These are phyloP conservation scores for Ariopsis seemanni DNA, from an alignment of 2,113 vertebrate species.

Conservation along the genomic window DNA sequence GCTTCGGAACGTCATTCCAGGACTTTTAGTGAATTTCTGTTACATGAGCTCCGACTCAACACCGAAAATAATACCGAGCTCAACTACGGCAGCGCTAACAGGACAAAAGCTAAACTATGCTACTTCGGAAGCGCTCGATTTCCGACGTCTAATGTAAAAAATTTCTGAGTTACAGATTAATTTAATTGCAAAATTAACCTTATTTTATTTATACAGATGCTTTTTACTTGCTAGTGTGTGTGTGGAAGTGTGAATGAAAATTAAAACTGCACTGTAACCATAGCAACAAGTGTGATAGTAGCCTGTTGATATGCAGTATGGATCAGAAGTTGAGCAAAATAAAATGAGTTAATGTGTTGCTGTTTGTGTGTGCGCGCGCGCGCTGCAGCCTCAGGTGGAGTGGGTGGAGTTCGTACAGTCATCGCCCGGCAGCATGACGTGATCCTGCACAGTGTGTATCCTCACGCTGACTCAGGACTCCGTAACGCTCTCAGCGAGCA, in stretches of 20 bases:
- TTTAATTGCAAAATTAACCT: neutral
- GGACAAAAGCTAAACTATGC: neutral
- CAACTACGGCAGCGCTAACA: neutral
- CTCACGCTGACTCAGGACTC: conserved; percentile 84
- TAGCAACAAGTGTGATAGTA: neutral
- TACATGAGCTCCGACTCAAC: too few species aligned
- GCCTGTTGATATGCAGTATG: neutral
- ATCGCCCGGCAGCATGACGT: conserved; percentile 81
- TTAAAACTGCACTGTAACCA: neutral
- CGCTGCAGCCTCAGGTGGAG: conserved; percentile 75
- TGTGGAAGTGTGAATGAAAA: neutral
- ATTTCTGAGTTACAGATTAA: too few species aligned
- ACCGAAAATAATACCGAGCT: too few species aligned
- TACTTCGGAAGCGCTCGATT: neutral
- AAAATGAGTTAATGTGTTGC: neutral
- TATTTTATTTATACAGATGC: neutral
- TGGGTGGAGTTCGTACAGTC: conserved; percentile 73
- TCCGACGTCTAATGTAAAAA: too few species aligned
- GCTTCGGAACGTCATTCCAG: too few species aligned
- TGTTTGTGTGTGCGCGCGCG: neutral
- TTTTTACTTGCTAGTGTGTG: neutral
- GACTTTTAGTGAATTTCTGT: too few species aligned
- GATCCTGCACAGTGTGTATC: conserved; percentile 84
- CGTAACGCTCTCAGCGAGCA: conserved; percentile 84
- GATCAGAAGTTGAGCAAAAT: neutral